Conservation (phyloP, 2,888 invertebrate genomes). For the Choreutis nemorana region DNA sequence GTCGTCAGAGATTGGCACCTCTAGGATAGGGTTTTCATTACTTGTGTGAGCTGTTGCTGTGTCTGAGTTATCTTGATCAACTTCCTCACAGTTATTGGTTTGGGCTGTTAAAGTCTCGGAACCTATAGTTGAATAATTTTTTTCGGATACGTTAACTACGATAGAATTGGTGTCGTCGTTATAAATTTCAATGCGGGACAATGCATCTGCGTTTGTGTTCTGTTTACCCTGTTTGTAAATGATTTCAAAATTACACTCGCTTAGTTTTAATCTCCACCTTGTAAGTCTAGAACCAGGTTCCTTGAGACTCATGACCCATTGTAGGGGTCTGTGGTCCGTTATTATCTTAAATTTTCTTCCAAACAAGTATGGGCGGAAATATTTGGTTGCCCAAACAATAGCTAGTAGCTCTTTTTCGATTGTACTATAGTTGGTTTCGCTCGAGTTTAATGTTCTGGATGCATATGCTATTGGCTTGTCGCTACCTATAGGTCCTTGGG, state of each 20-base stretch:
- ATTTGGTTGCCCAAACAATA: conserved; percentile 7
- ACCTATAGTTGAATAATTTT: not conserved
- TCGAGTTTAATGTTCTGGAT: not conserved
- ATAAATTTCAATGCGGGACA: conserved; percentile 11
- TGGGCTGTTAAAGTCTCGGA: conserved; percentile 2
- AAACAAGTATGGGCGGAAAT: conserved; percentile 14
- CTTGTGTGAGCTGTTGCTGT: conserved; percentile 13
- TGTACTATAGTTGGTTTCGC: conserved; percentile 6
- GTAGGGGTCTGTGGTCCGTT: conserved; percentile 11
- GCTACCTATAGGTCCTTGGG: conserved; percentile 13
- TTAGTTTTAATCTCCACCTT: conserved; percentile 15
- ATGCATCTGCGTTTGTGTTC: conserved; percentile 12
- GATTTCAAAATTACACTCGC: conserved; percentile 15
- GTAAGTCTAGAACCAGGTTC: conserved; percentile 14
- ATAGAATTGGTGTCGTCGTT: conserved; percentile 8
- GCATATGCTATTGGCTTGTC: conserved; percentile 11
- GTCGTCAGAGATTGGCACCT: conserved; percentile 13
- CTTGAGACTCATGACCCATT: conserved; percentile 15
- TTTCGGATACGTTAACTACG: conserved; percentile 6
- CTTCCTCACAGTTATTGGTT: too few relatives aligned
- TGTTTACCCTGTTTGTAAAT: conserved; percentile 17
- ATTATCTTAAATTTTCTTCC: conserved; percentile 12
- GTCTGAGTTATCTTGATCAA: conserved; percentile 5
- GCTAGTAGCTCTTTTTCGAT: conserved; percentile 9
- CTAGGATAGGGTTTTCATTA: conserved; percentile 14